These are phyloP conservation scores for Oscheius sp. DNA, from an alignment of 2,888 invertebrate species.

Conservation along the genomic window DNA sequence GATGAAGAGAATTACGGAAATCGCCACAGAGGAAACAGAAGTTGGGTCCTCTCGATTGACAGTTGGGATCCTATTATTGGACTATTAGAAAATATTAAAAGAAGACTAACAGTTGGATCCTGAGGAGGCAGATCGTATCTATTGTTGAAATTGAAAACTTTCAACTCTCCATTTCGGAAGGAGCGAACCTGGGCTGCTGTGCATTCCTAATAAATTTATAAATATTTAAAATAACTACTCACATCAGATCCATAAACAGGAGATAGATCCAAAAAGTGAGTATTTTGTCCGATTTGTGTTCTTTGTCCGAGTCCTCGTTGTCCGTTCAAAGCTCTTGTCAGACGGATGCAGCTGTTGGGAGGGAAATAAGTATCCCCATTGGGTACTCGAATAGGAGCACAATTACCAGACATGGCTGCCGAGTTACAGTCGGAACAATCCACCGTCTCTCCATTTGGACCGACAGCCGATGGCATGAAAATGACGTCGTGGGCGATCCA, in stretches of 20 bases:
- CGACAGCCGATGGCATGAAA: constrained; percentile 76
- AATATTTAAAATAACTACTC: neutral
- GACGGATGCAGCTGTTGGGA: constrained; percentile 80
- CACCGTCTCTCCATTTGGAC: constrained; percentile 47
- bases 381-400: constrained; percentile 85
- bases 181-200: constrained; percentile 81
- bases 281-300: constrained; percentile 75
- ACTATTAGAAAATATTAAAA: neutral
- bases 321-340: constrained; percentile 90
- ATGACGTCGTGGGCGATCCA: constrained; percentile 93
- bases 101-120: constrained; percentile 30
- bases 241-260: constrained; percentile 89
- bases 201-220: constrained; percentile 74
- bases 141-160: neutral
- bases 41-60: constrained; percentile 43
- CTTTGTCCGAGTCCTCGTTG: constrained; percentile 79
- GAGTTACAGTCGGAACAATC: constrained; percentile 80
- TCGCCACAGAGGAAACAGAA: constrained; percentile 55
- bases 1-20: constrained; percentile 57
- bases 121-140: constrained; percentile 49
- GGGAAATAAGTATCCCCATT: constrained; percentile 41
- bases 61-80: constrained; percentile 41
- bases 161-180: constrained; percentile 71
- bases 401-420: constrained; percentile 81
- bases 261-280: constrained; percentile 81